Evolutionary conservation across 2,797 vertebrate species (phyloP).

Genomic region (Brotula barbata): DNA sequence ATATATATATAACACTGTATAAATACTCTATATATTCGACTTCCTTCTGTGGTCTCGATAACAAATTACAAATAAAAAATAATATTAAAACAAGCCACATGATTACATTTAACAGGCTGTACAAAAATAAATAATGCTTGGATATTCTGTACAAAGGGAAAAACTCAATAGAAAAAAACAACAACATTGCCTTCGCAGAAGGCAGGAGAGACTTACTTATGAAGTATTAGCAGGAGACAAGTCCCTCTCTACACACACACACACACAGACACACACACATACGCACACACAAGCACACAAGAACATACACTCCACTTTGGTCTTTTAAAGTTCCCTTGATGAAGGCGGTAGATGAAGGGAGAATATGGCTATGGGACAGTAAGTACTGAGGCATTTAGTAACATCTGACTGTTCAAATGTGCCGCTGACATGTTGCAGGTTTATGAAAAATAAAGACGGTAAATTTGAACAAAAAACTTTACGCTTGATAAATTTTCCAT

Average conservation of each 20-base stretch:
- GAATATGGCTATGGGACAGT: constrained; percentile 69
- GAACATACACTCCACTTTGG: constrained; percentile 68
- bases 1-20: constrained; percentile 94
- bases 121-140: constrained; percentile 99
- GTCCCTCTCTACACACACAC: constrained; percentile 74
- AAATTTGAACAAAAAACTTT: constrained; percentile 60
- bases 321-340: constrained; percentile 63
- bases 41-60: constrained; percentile 86
- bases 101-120: constrained; percentile 96
- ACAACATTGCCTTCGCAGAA: constrained; percentile 88
- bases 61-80: constrained; percentile 89
- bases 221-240: constrained; percentile 88
- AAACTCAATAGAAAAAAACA: constrained; percentile 69
- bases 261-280: constrained; percentile 34
- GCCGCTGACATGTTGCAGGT: constrained; percentile 72
- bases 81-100: constrained; percentile 84
- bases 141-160: constrained; percentile 91
- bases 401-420: constrained; percentile 66
- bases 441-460: constrained; percentile 74
- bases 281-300: constrained; percentile 30
- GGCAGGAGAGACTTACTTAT: constrained; percentile 95
- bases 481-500: constrained; percentile 66
- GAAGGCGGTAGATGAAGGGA: constrained; percentile 46
- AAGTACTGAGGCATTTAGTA: constrained; percentile 62
- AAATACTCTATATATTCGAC: constrained; percentile 99